phyloP scores from a whole-genome alignment of 2,888 invertebrate genomes.

The Lingula anatina region DNA sequence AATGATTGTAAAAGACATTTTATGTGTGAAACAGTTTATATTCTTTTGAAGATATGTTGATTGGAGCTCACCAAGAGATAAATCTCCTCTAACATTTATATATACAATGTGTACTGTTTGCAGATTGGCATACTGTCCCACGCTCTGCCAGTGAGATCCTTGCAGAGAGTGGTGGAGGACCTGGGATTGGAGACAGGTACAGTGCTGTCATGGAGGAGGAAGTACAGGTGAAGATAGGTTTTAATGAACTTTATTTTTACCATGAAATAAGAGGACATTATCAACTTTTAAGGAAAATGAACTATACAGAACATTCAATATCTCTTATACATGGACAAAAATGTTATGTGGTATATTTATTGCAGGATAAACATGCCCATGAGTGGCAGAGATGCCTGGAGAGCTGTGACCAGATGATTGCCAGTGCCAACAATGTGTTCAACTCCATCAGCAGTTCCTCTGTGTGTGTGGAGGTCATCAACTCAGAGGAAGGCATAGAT shows the following conservation, averaged over 20 bases:
- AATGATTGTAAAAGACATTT: too few species aligned
- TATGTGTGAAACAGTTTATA: too few species aligned
- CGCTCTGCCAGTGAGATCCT: slow-evolving; percentile 13
- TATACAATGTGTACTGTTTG: too few species aligned
- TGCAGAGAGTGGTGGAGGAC: slow-evolving; percentile 9
- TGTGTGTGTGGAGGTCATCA: slow-evolving; percentile 58
- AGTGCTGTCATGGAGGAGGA: slow-evolving; percentile 28
- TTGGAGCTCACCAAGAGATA: too few species aligned
- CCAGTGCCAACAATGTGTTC: slow-evolving; percentile 58
- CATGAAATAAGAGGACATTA: too few species aligned
- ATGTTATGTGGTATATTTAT: too few species aligned
- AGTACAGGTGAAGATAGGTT: slow-evolving; percentile 22
- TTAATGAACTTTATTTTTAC: background rate
- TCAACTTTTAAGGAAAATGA: too few species aligned
- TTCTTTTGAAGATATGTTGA: too few species aligned
- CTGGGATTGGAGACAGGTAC: slow-evolving; percentile 32
- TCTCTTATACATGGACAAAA: slow-evolving; percentile 40
- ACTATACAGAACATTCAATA: too few species aligned
- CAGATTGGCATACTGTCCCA: too few species aligned
- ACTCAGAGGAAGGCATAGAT: slow-evolving; percentile 56
- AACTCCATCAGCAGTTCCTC: slow-evolving; percentile 56
- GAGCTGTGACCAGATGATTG: slow-evolving; percentile 57
- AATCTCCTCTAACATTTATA: too few species aligned
- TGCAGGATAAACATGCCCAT: too few species aligned
- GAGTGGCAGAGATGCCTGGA: slow-evolving; percentile 56